These are phyloP conservation scores for Halcyon smyrnensis DNA, from an alignment of 2,797 vertebrate genomes.

Conservation along the genomic window DNA sequence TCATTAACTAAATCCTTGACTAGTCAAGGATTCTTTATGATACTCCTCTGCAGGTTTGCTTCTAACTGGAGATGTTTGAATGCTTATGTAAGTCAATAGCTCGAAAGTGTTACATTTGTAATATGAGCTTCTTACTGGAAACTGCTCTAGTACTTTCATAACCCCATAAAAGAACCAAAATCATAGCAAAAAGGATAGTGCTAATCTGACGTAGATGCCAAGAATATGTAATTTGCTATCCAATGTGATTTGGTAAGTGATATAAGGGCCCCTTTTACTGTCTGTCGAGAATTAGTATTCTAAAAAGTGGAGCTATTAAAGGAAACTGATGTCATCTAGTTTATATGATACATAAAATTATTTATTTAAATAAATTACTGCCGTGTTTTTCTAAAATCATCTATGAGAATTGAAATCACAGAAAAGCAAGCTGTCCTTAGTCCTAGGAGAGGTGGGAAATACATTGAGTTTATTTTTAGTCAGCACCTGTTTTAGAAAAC, in stretches of 20 bases:
- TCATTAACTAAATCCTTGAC: not conserved
- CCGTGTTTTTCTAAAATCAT: not conserved
- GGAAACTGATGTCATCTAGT: not conserved
- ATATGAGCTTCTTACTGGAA: not conserved
- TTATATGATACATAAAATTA: not conserved
- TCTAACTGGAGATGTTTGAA: not conserved
- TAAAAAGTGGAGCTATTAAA: not conserved
- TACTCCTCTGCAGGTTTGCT: not conserved
- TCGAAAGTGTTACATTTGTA: not conserved
- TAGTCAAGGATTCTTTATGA: not conserved
- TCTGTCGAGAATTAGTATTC: not conserved
- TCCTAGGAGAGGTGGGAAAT: not conserved
- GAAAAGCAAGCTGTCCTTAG: accelerated
- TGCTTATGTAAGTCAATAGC: not conserved
- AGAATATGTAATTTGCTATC: not conserved
- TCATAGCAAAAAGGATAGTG: accelerated
- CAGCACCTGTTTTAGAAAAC: not conserved
- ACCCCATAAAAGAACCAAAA: not conserved
- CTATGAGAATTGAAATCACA: not conserved
- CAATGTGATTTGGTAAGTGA: not conserved
- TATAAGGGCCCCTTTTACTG: not conserved
- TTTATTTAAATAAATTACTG: not conserved
- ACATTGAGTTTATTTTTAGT: not conserved
- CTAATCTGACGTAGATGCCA: not conserved
- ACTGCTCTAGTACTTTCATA: not conserved